phyloP scores from a whole-genome alignment of 2,113 vertebrate species.

The Typhlomys cinereus region DNA sequence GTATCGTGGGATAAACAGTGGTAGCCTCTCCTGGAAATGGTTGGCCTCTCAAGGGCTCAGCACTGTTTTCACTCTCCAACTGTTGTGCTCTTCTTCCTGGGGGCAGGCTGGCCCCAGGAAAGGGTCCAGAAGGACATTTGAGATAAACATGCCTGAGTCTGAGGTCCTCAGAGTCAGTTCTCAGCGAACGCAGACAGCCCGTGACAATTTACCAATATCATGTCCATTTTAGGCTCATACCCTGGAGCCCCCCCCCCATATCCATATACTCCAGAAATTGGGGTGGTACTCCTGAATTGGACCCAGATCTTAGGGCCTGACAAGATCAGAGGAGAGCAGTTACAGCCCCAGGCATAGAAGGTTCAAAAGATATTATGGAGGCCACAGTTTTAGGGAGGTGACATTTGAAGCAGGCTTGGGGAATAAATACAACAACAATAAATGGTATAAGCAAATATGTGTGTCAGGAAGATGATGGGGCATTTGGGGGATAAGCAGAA shows the following conservation, averaged over 20 bases:
- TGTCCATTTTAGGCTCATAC: too few species aligned
- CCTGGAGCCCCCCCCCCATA: neutral
- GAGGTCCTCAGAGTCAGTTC: too few species aligned
- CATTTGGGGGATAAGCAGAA: neutral
- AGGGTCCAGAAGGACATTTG: too few species aligned
- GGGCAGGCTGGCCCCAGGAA: too few species aligned
- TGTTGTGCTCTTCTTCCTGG: too few species aligned
- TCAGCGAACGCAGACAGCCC: too few species aligned
- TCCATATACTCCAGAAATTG: neutral
- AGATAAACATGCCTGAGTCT: too few species aligned
- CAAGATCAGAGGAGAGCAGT: neutral
- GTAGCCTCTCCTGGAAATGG: too few species aligned
- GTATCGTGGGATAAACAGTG: too few species aligned
- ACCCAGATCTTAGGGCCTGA: neutral
- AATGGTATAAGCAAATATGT: neutral
- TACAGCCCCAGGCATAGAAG: neutral
- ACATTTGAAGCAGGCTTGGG: neutral
- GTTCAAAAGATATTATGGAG: accelerated
- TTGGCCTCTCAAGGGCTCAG: too few species aligned
- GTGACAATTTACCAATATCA: too few species aligned
- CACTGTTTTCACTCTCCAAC: too few species aligned
- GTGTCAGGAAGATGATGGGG: accelerated
- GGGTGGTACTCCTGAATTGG: neutral
- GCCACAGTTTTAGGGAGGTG: neutral
- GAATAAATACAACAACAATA: neutral